phyloP scores from a whole-genome alignment of 2,797 vertebrate genomes.

The Capromys pilorides region DNA sequence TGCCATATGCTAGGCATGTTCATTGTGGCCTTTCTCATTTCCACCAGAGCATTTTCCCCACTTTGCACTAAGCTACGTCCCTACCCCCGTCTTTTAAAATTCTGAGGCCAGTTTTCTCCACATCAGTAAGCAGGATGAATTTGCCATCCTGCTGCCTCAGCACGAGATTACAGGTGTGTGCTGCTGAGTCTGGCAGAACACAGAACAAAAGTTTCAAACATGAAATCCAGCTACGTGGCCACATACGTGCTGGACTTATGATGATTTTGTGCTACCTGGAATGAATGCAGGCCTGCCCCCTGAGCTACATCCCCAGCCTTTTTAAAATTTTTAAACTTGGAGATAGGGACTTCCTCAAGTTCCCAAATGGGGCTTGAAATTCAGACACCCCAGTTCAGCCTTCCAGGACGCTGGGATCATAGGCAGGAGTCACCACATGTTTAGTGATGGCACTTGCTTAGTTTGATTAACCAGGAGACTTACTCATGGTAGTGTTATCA shows the following conservation, averaged over 20 bases:
- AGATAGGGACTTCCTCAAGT: background rate
- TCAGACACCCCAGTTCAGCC: background rate
- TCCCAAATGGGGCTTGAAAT: background rate
- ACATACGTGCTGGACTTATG: slow-evolving; percentile 91
- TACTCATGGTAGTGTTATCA: background rate
- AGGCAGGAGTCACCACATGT: background rate
- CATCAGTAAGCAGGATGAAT: background rate
- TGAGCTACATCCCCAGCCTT: background rate
- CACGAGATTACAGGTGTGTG: background rate
- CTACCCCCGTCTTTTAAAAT: background rate
- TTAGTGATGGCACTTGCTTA: slow-evolving; percentile 74
- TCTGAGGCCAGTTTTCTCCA: background rate
- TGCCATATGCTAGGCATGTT: background rate
- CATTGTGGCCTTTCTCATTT: background rate
- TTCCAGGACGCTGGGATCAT: background rate
- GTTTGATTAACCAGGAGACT: slow-evolving; percentile 64
- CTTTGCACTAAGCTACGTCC: background rate
- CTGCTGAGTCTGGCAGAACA: background rate
- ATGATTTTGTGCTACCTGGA: background rate
- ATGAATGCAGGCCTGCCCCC: background rate
- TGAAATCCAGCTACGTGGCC: slow-evolving; percentile 87
- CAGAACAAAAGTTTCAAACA: background rate
- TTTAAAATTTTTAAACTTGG: background rate
- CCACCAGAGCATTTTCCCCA: background rate
- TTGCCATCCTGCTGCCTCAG: background rate